A percentile compares a stretch with the other conserved stretches of the same genome.
These are phyloP conservation scores for Leptopilina clavipes DNA, from an alignment of 1,140 invertebrate genomes.

Conservation along the genomic window DNA sequence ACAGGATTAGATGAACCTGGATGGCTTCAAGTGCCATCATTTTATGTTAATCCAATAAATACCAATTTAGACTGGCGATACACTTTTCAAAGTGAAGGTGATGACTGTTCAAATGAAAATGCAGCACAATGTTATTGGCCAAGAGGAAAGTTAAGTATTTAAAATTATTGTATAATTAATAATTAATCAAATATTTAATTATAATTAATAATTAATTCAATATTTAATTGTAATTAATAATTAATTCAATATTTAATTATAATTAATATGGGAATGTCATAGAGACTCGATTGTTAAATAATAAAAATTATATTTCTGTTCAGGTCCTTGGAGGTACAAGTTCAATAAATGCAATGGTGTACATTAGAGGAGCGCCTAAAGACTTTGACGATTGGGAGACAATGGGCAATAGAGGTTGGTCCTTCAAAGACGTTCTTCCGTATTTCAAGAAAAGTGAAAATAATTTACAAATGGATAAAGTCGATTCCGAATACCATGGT, in stretches of 20 bases:
- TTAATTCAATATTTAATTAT: too few species aligned
- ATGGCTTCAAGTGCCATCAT: slow-evolving; percentile 57
- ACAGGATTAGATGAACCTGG: slow-evolving; percentile 66
- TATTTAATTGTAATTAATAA: too few species aligned
- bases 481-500: slow-evolving; percentile 69
- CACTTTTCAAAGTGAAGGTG: slow-evolving; percentile 88
- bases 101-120: slow-evolving; percentile 81
- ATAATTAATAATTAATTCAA: too few species aligned
- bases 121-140: slow-evolving; percentile 65
- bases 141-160: slow-evolving; percentile 52
- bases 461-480: slow-evolving; percentile 74
- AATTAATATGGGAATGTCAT: too few species aligned
- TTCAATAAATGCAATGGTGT: slow-evolving; percentile 81
- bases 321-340: slow-evolving; percentile 76
- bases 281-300: too few species aligned
- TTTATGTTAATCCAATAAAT: slow-evolving; percentile 65
- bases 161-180: too few species aligned
- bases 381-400: slow-evolving; percentile 79
- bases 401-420: slow-evolving; percentile 77
- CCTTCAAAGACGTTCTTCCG: slow-evolving; percentile 77
- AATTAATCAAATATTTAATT: too few species aligned
- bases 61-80: slow-evolving; percentile 91
- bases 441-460: slow-evolving; percentile 77
- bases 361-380: slow-evolving; percentile 78
- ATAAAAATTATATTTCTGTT: too few species aligned